Base-by-base conservation (phyloP, 2,113 vertebrate species). In the Ploceus nigricollis region DNA sequence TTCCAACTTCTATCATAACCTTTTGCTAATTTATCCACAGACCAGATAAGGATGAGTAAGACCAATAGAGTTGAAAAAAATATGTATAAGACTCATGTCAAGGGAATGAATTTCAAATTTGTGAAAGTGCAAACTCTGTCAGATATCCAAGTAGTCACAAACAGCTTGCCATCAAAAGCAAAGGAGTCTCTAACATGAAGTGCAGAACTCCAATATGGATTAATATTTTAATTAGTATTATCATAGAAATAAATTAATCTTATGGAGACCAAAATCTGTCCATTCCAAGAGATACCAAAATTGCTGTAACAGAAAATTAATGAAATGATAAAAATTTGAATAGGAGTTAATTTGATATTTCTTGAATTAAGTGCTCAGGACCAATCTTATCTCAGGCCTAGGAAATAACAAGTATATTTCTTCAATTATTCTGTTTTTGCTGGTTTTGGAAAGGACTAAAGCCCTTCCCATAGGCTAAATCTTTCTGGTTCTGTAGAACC, bases 11-110 rank as follows among this genome's bases (percentile, higher is more conserved):
- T 72, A 6, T 66, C 76, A 30, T 45, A 4, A 65, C 57, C 44
- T 73, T 11, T 56, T 58, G 20, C 42, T 68, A 68, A 77, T 83
- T 90, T 89, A 88, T 87, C 35, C 23, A 77, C 8, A 89, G 63
- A 91, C 22, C 9, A 72, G 30, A 58, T 66, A 58, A 94, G 85
- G 45, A 65, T 19, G 35, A 57, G 45, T 60, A 87, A 96, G 56
- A 91, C 81, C 40, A 91, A 94, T 68, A 81, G n/a, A 93, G 12
- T 30, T 93, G 61, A 83, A 92, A 86, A 82, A 97, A 94, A 35
- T 83, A 31, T 31, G 18, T 77, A 27, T 68, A 94, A 90, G 57
- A 93, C 63, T 87, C 90, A 70, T 69, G 13, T 23, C 82, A 56
- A 82, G 57, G 33, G 37, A 93, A 93, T 79, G 15, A 89, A 86